Evolutionary conservation across 2,888 invertebrate genomes (phyloP), one percentile per base, ranked within the genome.

Genomic region (Anarsia innoxiella): DNA sequence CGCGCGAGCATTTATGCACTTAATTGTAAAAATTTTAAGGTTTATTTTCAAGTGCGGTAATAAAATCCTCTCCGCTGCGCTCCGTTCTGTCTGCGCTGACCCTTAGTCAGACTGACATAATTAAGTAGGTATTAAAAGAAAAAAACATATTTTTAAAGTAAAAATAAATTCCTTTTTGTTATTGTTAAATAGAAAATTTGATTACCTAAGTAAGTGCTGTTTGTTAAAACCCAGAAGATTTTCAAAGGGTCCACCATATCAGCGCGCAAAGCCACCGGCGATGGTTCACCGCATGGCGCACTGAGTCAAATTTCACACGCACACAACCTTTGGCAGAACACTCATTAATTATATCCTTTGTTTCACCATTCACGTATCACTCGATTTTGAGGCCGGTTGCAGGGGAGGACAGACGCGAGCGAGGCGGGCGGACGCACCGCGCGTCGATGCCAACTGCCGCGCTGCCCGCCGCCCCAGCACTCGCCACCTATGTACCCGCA

Each of bases 171-270:
- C n/a, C n/a, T n/a, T n/a, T n/a, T n/a, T n/a, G n/a, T n/a, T n/a
- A n/a, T n/a, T n/a, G n/a, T n/a, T n/a, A n/a, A n/a, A n/a, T n/a
- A n/a, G n/a, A n/a, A 27, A 12, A 12, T 27, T 27, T 27, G 3
- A 9, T 25, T 88, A 93, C 92, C 92, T 73, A 92, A 77, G 70
- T 92, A 92, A 65, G 92, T 92, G 87, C 92, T 92, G 87, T 92
- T 92, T 84, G 92, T 92, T 68, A 92, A 88, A 85, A 92, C 91
- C 92, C 92, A 92, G 79, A 92, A 91, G 75, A 92, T 89, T 86
- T 92, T 92, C 72, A 92, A 88, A 70, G 92, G 92, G 87, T 92
- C 92, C 77, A 92, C 91, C 92, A 92, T 92, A 88, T 88, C 86
- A 83, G 60, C 57, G 64, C 59, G 62, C n/a, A 66, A 59, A 59